These are phyloP conservation scores for Butorides virescens DNA, from an alignment of 2,113 vertebrate species.

Conservation along the genomic window DNA sequence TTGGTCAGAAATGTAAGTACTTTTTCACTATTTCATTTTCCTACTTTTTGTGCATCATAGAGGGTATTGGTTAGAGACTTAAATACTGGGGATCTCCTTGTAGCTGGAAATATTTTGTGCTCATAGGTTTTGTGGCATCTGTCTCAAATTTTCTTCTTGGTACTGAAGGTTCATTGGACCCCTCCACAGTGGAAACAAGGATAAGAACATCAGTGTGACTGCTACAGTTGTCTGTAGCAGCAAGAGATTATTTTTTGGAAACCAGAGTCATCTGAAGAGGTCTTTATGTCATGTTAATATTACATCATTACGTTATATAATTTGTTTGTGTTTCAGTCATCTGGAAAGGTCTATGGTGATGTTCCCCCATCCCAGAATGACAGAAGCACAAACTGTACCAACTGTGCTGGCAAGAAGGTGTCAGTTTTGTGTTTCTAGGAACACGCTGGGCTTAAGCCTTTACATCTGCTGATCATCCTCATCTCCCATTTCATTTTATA, in stretches of 20 bases:
- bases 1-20: neutral
- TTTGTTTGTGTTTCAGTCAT: neutral
- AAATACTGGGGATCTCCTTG: neutral
- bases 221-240: neutral
- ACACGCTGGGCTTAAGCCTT: conserved; percentile 13
- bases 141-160: neutral
- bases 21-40: neutral
- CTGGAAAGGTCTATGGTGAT: neutral
- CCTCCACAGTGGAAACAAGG: neutral
- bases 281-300: neutral
- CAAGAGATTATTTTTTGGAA: neutral
- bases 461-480: conserved; percentile 40
- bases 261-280: neutral
- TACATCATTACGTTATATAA: neutral
- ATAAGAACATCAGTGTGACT: neutral
- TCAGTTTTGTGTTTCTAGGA: conserved; percentile 42
- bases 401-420: conserved; percentile 3
- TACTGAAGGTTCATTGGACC: neutral
- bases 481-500: conserved; percentile 27
- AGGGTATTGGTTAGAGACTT: neutral
- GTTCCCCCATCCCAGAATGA: neutral
- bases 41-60: neutral
- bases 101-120: neutral
- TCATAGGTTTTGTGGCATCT: neutral
- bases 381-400: conserved; percentile 5